Evolutionary conservation across 2,888 invertebrate species (phyloP).

Genomic region (Zhuqinia jingwanae): DNA sequence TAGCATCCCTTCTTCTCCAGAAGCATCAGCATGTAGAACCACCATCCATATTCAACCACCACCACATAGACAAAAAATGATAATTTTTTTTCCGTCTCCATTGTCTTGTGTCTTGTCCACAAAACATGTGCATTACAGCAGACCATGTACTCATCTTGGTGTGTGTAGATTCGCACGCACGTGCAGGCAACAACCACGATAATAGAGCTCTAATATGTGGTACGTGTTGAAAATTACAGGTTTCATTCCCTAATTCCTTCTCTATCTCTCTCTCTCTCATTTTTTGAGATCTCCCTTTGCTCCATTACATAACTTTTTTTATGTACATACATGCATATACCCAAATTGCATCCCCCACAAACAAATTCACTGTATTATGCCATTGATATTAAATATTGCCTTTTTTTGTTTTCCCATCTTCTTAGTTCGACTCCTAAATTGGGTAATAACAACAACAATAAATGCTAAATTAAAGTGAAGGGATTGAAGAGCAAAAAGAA

Average conservation of each 20-base stretch:
- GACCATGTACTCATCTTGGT: no score
- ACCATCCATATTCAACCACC: no score
- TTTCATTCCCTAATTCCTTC: slow-evolving; percentile 64
- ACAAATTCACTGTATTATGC: no score
- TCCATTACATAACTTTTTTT: background rate
- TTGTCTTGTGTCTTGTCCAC: no score
- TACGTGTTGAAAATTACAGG: slow-evolving; percentile 74
- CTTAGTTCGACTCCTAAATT: slow-evolving; percentile 40
- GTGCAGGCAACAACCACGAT: slow-evolving; percentile 33
- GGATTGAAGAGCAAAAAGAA: slow-evolving; percentile 30
- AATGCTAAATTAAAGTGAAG: slow-evolving; percentile 58
- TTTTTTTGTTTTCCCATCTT: slow-evolving; percentile 17
- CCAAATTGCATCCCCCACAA: no score
- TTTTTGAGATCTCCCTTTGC: background rate
- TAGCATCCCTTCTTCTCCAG: no score
- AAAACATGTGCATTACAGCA: no score
- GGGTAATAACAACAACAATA: slow-evolving; percentile 65
- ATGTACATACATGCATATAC: background rate
- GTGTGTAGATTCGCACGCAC: slow-evolving; percentile 2
- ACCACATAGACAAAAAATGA: no score
- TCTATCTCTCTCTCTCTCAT: slow-evolving; percentile 21
- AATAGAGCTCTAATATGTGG: slow-evolving; percentile 63
- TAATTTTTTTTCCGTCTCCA: no score
- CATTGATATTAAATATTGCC: slow-evolving; percentile 47
- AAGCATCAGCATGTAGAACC: no score